Conservation (phyloP, 1,140 invertebrate species). For the Drosophila hydei region DNA sequence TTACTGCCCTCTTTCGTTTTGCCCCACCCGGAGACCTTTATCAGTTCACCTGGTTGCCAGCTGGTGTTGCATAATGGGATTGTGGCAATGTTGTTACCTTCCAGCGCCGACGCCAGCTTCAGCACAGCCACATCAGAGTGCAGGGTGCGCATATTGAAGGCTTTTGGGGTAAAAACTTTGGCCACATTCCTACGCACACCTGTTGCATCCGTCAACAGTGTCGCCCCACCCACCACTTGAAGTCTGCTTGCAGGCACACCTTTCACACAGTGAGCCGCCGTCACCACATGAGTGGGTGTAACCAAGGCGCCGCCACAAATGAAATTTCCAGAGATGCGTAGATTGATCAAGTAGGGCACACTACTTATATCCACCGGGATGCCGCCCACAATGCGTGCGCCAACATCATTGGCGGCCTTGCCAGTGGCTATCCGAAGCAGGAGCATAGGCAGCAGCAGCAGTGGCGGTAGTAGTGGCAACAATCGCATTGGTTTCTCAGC, state of each 20-base stretch:
- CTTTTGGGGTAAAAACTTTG: slow-evolving; percentile 64
- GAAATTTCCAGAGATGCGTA: slow-evolving; percentile 57
- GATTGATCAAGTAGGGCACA: slow-evolving; percentile 67
- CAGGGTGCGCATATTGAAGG: slow-evolving; percentile 61
- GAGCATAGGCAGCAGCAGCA: slow-evolving; percentile 8
- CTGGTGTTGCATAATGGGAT: slow-evolving; percentile 63
- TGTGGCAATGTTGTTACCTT: slow-evolving; percentile 57
- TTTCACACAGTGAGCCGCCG: slow-evolving; percentile 72
- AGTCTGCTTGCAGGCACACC: slow-evolving; percentile 54
- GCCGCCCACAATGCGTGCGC: slow-evolving; percentile 71
- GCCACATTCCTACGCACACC: slow-evolving; percentile 52
- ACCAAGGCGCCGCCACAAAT: slow-evolving; percentile 68
- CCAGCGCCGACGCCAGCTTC: slow-evolving; percentile 55
- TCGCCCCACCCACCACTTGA: slow-evolving; percentile 57
- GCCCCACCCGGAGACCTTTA: slow-evolving; percentile 75
- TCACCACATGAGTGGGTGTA: slow-evolving; percentile 61
- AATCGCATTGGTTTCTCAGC: slow-evolving; percentile 49
- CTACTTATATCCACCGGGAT: slow-evolving; percentile 53
- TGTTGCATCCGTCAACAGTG: slow-evolving; percentile 42
- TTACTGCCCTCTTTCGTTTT: slow-evolving; percentile 43
- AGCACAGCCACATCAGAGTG: slow-evolving; percentile 68
- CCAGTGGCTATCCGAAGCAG: slow-evolving; percentile 4
- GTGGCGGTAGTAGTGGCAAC: slow-evolving; percentile 8
- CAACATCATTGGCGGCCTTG: slow-evolving; percentile 40
- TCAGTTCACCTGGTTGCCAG: slow-evolving; percentile 56